phyloP scores from a whole-genome alignment of 2,113 vertebrate species.

The Euleptes europaea region DNA sequence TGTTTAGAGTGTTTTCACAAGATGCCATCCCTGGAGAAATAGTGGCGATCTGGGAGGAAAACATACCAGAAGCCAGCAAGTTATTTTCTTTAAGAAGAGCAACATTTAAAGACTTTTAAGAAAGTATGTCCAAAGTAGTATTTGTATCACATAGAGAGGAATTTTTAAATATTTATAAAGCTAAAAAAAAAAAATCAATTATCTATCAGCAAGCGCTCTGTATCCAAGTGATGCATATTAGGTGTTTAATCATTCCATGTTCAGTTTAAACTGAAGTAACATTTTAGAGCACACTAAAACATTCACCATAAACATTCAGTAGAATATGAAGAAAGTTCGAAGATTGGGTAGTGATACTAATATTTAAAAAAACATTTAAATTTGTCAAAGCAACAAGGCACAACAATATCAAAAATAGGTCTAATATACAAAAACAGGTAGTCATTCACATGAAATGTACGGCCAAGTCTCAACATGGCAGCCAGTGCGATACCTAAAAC shows the following conservation, averaged over 20 bases:
- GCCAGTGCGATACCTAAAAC: neutral
- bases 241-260: neutral
- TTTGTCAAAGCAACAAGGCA: neutral
- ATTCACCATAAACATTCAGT: too few relatives aligned
- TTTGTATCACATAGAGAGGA: neutral
- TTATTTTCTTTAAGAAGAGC: neutral
- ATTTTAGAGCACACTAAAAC: neutral
- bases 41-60: conserved; percentile 87
- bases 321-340: neutral
- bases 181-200: neutral
- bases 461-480: neutral
- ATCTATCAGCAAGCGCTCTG: neutral
- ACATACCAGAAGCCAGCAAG: conserved; percentile 34
- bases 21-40: conserved; percentile 98
- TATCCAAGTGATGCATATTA: neutral
- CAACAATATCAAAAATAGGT: neutral
- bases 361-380: neutral
- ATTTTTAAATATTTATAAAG: neutral
- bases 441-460: neutral
- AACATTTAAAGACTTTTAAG: neutral
- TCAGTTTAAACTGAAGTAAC: neutral
- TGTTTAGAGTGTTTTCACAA: conserved; percentile 98
- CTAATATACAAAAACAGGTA: too few relatives aligned
- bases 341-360: neutral
- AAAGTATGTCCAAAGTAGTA: neutral